phyloP scores from a whole-genome alignment of 2,797 vertebrate genomes.

The Chelidonichthys spinosus region DNA sequence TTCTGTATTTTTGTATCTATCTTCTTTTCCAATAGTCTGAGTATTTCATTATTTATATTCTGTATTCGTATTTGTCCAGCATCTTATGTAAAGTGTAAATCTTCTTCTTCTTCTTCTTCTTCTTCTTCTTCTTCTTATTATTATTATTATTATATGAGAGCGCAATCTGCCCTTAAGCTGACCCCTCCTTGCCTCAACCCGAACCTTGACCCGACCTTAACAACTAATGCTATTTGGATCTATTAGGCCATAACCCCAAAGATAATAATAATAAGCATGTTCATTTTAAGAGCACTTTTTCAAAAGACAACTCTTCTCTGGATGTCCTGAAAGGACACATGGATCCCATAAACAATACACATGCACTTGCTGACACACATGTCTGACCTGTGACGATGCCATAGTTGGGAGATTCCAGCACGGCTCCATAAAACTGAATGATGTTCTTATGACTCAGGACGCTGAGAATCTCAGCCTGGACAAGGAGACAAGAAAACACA shows the following conservation, averaged over 20 bases:
- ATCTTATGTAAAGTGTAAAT: too few species aligned
- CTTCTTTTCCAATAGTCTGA: too few species aligned
- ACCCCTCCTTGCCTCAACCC: conserved; percentile 1
- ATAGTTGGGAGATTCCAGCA: conserved; percentile 97
- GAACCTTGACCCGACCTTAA: conserved; percentile 1
- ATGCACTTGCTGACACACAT: conserved; percentile 14
- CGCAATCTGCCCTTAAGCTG: background rate
- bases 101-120: too few species aligned
- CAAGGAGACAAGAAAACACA: conserved; percentile 36
- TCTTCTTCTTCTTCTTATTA: too few species aligned
- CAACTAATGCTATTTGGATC: conserved; percentile 10
- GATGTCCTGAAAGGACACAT: conserved; percentile 26
- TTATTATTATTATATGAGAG: background rate
- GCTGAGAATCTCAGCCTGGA: conserved; percentile 97
- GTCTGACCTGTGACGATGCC: conserved; percentile 97
- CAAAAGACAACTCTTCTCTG: background rate
- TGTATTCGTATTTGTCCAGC: too few species aligned
- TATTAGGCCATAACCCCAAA: background rate
- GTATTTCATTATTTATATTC: too few species aligned
- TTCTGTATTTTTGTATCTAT: too few species aligned
- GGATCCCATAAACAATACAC: conserved; percentile 1
- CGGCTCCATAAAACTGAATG: conserved; percentile 98
- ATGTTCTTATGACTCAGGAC: conserved; percentile 99
- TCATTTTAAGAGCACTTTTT: background rate
- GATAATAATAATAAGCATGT: conserved; percentile 3